phyloP scores from a whole-genome alignment of 2,797 vertebrate species.

The Thaleichthys pacificus region DNA sequence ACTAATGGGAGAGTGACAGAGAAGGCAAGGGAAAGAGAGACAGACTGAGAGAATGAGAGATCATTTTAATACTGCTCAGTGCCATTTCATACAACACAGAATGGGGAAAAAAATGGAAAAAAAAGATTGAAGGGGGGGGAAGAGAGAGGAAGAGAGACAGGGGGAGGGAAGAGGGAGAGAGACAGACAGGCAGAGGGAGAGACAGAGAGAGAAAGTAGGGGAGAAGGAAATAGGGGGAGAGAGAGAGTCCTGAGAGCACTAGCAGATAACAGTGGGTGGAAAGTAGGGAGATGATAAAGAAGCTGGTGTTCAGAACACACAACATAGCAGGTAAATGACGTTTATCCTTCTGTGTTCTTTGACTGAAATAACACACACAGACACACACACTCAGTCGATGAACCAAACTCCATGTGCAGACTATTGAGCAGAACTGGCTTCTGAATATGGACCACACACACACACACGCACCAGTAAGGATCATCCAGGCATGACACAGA shows the following conservation, averaged over 20 bases:
- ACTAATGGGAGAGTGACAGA: not conserved
- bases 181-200: not conserved
- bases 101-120: not conserved
- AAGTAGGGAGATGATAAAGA: not conserved
- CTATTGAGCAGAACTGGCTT: no score
- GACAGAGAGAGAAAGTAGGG: not conserved
- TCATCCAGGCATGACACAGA: not conserved
- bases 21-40: not conserved
- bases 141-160: constrained; percentile 3
- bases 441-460: not conserved
- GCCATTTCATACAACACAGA: not conserved
- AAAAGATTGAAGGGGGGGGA: not conserved
- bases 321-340: not conserved
- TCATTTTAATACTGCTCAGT: not conserved
- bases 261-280: not conserved
- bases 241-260: not conserved
- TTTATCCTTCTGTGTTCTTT: not conserved
- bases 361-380: constrained; percentile 4
- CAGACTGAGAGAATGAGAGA: not conserved
- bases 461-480: not conserved
- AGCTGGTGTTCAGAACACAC: not conserved
- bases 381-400: constrained; percentile 7
- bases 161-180: not conserved
- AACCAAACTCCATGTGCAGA: no score
- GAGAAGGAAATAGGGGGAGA: no score